A percentile compares a stretch with the other conserved stretches of the same genome.
phyloP scores from a whole-genome alignment of 2,888 invertebrate species.

The Rugalucina vietnamica region DNA sequence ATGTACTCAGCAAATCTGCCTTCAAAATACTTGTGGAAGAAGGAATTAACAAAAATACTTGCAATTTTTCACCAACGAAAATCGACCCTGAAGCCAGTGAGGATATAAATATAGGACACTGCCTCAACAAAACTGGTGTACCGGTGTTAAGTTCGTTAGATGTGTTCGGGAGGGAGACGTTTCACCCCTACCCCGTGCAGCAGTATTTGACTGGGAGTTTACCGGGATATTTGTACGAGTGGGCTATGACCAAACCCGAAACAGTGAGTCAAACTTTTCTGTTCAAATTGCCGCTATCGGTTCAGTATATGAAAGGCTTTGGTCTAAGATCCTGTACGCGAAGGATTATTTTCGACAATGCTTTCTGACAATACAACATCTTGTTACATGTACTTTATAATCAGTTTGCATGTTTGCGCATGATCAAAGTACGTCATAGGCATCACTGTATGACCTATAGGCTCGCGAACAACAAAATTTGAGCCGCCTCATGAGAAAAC shows the following conservation, averaged over 20 bases:
- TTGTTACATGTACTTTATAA: too few relatives aligned
- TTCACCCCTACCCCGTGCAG: slow-evolving; percentile 93
- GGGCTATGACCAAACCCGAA: background rate
- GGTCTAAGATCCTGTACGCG: too few relatives aligned
- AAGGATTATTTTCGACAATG: too few relatives aligned
- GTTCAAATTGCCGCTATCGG: too few relatives aligned
- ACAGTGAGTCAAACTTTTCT: too few relatives aligned
- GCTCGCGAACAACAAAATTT: too few relatives aligned
- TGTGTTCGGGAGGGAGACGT: slow-evolving; percentile 91
- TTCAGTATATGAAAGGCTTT: too few relatives aligned
- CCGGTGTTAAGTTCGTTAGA: slow-evolving; percentile 95
- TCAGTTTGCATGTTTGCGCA: too few relatives aligned
- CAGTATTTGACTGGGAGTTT: slow-evolving; percentile 54
- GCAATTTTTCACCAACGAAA: background rate
- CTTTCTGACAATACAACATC: too few relatives aligned
- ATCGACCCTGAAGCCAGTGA: slow-evolving; percentile 88
- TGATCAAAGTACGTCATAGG: too few relatives aligned
- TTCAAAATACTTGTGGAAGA: slow-evolving; percentile 89
- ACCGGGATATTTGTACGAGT: background rate
- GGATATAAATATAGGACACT: slow-evolving; percentile 96
- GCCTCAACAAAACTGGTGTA: slow-evolving; percentile 89
- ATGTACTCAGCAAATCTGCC: slow-evolving; percentile 94
- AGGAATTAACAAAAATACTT: slow-evolving; percentile 85
- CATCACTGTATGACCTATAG: too few relatives aligned
- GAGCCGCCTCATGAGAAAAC: too few relatives aligned